Percentiles rank a stretch among this genome's conserved stretches.
These are phyloP conservation scores for Canis aureus DNA, from an alignment of 2,113 vertebrate species.

Conservation along the genomic window DNA sequence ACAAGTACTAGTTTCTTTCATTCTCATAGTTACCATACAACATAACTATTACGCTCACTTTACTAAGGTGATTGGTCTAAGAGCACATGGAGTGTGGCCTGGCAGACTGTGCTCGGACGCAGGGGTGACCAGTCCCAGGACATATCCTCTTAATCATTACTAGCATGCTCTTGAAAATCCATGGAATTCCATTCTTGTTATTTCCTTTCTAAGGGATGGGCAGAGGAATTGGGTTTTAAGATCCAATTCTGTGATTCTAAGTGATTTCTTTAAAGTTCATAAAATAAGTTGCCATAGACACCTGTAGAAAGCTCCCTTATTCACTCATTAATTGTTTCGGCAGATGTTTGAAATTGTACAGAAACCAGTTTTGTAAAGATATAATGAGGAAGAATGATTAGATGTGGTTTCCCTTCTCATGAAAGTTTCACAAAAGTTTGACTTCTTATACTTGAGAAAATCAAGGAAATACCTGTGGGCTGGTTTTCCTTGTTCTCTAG, in stretches of 20 bases:
- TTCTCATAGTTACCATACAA: background rate
- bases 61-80: background rate
- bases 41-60: background rate
- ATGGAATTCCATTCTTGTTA: background rate
- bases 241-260: slow-evolving; percentile 17
- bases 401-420: background rate
- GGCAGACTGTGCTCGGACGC: background rate
- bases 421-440: background rate
- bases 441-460: slow-evolving; percentile 33
- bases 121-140: background rate
- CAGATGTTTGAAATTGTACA: background rate
- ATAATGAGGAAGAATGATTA: background rate
- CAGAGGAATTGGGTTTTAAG: background rate
- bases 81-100: background rate
- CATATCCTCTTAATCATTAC: background rate
- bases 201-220: background rate
- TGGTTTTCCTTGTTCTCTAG: background rate
- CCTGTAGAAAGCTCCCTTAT: background rate
- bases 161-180: background rate
- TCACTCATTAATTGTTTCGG: background rate
- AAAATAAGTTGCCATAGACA: background rate
- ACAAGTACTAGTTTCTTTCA: background rate
- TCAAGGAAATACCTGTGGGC: background rate
- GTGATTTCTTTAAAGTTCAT: background rate
- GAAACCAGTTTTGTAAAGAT: background rate